These are phyloP conservation scores for Netta rufina DNA, from an alignment of 2,797 vertebrate genomes.

Conservation along the genomic window DNA sequence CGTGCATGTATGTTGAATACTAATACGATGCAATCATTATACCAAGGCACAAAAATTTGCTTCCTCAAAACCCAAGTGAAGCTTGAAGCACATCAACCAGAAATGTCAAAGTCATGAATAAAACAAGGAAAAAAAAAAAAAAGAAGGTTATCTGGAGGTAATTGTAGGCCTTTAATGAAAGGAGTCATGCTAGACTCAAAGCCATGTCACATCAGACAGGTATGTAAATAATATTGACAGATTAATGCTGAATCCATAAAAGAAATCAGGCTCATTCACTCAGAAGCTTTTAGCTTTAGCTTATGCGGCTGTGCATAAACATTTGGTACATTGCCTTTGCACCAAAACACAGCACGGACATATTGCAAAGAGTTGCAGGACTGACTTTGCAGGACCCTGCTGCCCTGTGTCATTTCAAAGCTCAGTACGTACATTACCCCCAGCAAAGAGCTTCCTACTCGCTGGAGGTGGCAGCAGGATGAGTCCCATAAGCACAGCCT, in stretches of 20 bases:
- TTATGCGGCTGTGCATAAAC: not conserved
- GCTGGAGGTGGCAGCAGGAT: not conserved
- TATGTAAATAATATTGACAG: not conserved
- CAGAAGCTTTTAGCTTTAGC: not conserved
- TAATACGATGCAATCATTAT: not conserved
- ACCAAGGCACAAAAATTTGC: not conserved
- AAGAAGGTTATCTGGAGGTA: not conserved
- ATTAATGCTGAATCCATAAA: not conserved
- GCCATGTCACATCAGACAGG: not conserved
- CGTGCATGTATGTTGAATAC: fast-evolving
- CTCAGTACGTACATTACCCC: too few relatives aligned
- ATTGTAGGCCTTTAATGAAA: not conserved
- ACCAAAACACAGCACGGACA: too few relatives aligned
- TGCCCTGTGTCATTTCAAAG: too few relatives aligned
- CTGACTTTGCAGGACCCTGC: too few relatives aligned
- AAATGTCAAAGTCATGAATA: not conserved
- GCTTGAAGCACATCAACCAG: not conserved
- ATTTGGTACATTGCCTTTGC: too few relatives aligned
- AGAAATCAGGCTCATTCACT: not conserved
- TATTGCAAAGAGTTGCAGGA: too few relatives aligned
- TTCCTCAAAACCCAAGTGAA: not conserved
- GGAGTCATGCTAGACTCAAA: not conserved
- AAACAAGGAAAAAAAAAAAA: not conserved
- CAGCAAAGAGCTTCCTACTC: not conserved
- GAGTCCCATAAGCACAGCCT: not conserved